Conservation (phyloP, 53 echinoderm and acorn worm species). For the Holothuria leucospilota region DNA sequence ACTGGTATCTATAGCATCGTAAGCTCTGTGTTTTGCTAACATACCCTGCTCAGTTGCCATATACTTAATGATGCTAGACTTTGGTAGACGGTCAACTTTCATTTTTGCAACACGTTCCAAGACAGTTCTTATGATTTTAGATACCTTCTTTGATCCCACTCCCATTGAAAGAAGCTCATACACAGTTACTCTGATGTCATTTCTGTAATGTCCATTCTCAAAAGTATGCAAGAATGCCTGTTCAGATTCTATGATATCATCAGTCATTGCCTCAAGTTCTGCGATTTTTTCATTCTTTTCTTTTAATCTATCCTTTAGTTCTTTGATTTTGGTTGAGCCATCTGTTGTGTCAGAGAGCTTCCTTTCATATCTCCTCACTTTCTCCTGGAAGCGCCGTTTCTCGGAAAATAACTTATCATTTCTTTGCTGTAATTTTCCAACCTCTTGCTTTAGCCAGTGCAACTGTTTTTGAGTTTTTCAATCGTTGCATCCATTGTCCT, state of each 20-base stretch:
- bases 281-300: slow-evolving; percentile 36
- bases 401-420: slow-evolving; percentile 24
- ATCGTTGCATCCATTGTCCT: slow-evolving; percentile 35
- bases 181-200: slow-evolving; percentile 56
- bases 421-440: slow-evolving; percentile 14
- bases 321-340: slow-evolving; percentile 38
- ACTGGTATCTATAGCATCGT: slow-evolving; percentile 32
- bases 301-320: slow-evolving; percentile 21
- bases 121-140: slow-evolving; percentile 24
- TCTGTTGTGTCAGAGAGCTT: slow-evolving; percentile 12
- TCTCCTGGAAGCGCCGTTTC: slow-evolving; percentile 24
- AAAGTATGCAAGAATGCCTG: slow-evolving; percentile 23
- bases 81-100: slow-evolving; percentile 15
- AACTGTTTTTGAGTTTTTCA: slow-evolving; percentile 32
- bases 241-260: slow-evolving; percentile 36
- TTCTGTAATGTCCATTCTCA: slow-evolving; percentile 56
- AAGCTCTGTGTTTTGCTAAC: slow-evolving; percentile 27
- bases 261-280: slow-evolving; percentile 36
- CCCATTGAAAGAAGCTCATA: slow-evolving; percentile 61
- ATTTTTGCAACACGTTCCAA: slow-evolving; percentile 9
- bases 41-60: slow-evolving; percentile 49
- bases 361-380: slow-evolving; percentile 27
- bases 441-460: slow-evolving; percentile 2
- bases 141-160: slow-evolving; percentile 46
- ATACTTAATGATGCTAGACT: slow-evolving; percentile 33